These are phyloP conservation scores for Cathartes aura DNA, from an alignment of 2,113 vertebrate genomes.

Conservation along the genomic window DNA sequence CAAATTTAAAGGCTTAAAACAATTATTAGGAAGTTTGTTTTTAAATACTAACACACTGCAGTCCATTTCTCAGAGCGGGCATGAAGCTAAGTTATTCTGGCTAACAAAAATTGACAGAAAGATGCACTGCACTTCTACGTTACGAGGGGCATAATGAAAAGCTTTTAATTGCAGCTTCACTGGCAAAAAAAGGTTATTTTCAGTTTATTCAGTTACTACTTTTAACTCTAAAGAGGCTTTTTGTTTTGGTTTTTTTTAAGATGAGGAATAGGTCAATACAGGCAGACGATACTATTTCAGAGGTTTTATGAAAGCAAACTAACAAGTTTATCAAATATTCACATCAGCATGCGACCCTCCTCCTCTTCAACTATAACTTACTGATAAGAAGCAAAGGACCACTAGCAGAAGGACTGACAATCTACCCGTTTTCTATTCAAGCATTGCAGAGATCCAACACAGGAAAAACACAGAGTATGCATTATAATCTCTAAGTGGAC, in stretches of 20 bases:
- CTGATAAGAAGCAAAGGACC: background rate
- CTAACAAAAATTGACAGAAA: background rate
- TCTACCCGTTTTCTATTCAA: background rate
- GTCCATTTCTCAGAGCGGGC: background rate
- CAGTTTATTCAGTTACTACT: background rate
- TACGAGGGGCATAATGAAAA: background rate
- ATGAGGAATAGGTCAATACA: background rate
- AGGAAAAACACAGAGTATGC: background rate
- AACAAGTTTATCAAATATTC: background rate
- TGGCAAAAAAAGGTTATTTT: background rate
- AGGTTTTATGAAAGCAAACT: background rate
- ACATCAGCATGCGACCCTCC: background rate
- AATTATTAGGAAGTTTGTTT: background rate
- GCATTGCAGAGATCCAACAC: background rate
- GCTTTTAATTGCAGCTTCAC: background rate
- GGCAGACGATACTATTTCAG: background rate
- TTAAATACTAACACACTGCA: conserved; percentile 4
- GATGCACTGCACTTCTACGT: background rate
- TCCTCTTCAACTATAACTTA: background rate
- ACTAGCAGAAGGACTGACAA: background rate
- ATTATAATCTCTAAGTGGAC: background rate
- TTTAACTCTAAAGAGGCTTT: background rate
- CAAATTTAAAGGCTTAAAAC: background rate
- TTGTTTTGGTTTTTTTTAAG: background rate
- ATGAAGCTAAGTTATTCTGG: background rate